A percentile compares a stretch with the other conserved stretches of the same genome.
These are phyloP conservation scores for Diplodus puntazzo DNA, from an alignment of 2,797 vertebrate genomes.

Conservation along the genomic window DNA sequence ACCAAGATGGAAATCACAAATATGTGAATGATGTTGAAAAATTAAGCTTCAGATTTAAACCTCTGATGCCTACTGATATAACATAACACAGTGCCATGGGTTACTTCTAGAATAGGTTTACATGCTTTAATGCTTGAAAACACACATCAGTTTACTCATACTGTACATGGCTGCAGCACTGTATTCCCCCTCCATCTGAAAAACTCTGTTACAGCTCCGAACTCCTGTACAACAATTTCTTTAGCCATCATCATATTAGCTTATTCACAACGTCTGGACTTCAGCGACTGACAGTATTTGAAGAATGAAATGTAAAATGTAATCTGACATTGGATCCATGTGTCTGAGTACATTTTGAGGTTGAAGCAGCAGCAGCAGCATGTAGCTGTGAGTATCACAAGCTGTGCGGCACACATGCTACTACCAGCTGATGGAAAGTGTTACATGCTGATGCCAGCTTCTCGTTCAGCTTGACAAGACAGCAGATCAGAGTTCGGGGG, in stretches of 20 bases:
- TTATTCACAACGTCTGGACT: neutral
- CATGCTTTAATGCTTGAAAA: too few species aligned
- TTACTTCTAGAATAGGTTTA: too few species aligned
- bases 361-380: too few species aligned
- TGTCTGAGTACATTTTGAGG: too few species aligned
- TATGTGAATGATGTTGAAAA: neutral
- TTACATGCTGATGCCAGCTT: slow-evolving; percentile 14
- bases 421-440: slow-evolving; percentile 11
- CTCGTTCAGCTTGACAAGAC: slow-evolving; percentile 22
- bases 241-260: neutral
- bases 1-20: too few species aligned
- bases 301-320: too few species aligned
- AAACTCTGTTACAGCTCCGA: too few species aligned
- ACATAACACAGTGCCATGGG: too few species aligned
- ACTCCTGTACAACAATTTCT: neutral
- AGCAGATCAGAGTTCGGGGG: slow-evolving; percentile 32
- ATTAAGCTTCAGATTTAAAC: neutral
- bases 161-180: too few species aligned
- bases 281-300: neutral
- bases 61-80: neutral
- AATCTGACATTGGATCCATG: too few species aligned
- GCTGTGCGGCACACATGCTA: slow-evolving; percentile 38
- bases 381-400: neutral
- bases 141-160: too few species aligned
- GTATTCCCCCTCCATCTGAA: too few species aligned